phyloP scores from a whole-genome alignment of 2,797 vertebrate species.

The Prunella strophiata region DNA sequence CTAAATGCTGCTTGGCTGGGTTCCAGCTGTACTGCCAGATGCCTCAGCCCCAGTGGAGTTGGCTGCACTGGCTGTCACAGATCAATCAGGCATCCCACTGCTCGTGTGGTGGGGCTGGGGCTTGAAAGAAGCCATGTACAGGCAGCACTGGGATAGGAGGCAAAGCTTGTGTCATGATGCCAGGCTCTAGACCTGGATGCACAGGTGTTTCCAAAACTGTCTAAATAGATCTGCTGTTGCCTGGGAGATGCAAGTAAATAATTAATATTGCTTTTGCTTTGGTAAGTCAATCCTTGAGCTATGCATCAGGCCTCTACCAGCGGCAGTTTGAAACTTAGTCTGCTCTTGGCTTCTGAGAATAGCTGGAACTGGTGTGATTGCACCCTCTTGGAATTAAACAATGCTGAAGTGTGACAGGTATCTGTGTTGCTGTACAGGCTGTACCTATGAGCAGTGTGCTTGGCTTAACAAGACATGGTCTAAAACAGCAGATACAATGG shows the following conservation, averaged over 20 bases:
- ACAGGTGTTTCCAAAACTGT: neutral
- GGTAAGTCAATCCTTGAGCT: slow-evolving; percentile 21
- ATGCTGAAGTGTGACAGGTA: neutral
- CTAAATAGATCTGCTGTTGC: neutral
- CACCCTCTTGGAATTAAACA: neutral
- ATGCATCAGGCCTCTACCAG: neutral
- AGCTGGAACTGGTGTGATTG: neutral
- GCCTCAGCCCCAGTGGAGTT: neutral
- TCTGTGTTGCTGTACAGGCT: neutral
- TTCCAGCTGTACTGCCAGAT: neutral
- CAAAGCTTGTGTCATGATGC: neutral
- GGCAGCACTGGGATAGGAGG: neutral
- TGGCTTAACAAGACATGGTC: neutral
- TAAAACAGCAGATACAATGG: neutral
- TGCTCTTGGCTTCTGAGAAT: neutral
- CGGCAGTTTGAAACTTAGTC: slow-evolving; percentile 31
- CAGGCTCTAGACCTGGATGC: neutral
- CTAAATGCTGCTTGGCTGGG: neutral
- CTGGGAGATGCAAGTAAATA: slow-evolving; percentile 42
- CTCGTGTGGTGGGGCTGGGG: neutral
- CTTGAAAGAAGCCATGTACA: fast-evolving
- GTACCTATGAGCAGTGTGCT: neutral
- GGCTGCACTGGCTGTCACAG: neutral
- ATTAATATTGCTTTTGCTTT: slow-evolving; percentile 36
- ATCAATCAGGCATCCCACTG: neutral